Evolutionary conservation across 2,797 vertebrate genomes (phyloP).

Genomic region (Garrulus glandarius): DNA sequence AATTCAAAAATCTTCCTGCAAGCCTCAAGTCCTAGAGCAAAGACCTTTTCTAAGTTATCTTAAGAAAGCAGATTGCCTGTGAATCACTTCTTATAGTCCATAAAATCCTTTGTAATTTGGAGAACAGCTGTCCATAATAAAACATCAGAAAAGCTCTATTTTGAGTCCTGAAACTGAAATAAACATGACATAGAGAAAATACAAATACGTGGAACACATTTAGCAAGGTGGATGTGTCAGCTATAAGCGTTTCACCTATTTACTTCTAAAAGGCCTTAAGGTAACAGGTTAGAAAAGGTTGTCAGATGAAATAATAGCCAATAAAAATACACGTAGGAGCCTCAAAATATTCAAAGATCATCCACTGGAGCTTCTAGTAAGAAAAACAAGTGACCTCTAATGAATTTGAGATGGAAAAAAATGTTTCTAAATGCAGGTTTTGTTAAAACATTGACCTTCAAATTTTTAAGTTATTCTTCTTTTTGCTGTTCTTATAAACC

Average conservation of each 20-base stretch:
- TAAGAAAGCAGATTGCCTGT: conserved; percentile 62
- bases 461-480: not conserved
- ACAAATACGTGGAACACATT: not conserved
- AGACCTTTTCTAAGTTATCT: conserved; percentile 52
- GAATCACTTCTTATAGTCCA: conserved; percentile 64
- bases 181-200: conserved; percentile 4
- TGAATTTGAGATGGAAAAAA: not conserved
- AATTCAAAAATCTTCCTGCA: conserved; percentile 62
- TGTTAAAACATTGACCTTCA: not conserved
- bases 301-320: not conserved
- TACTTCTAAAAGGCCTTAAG: not conserved
- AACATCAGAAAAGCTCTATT: conserved; percentile 54
- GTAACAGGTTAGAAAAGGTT: not conserved
- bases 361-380: not conserved
- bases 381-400: not conserved
- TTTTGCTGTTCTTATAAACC: conserved; percentile 11
- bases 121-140: conserved; percentile 66
- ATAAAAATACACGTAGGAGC: not conserved
- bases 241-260: not conserved
- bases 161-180: conserved; percentile 60
- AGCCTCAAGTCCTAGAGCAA: conserved; percentile 54
- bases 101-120: conserved; percentile 68
- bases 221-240: not conserved
- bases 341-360: not conserved
- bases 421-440: not conserved